Percentiles rank a stretch among this genome's conserved stretches.
phyloP scores from a whole-genome alignment of 2,888 invertebrate species.

The Coleophora deauratella region DNA sequence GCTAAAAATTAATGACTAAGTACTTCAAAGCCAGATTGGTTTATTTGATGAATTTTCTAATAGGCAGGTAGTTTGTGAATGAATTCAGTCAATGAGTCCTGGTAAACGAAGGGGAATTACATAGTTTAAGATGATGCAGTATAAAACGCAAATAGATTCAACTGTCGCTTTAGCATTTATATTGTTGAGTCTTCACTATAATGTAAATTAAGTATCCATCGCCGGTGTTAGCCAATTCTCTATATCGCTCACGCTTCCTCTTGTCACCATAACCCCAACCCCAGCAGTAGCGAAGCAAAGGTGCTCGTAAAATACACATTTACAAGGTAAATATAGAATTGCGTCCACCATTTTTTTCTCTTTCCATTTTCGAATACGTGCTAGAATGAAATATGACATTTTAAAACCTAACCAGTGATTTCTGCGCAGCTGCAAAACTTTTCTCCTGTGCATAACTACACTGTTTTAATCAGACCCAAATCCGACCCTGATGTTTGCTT shows the following conservation, averaged over 20 bases:
- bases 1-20: no score
- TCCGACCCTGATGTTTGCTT: background rate
- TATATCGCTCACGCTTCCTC: constrained; percentile 23
- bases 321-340: constrained; percentile 67
- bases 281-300: constrained; percentile 39
- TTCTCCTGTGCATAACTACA: background rate
- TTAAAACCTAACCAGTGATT: constrained; percentile 20
- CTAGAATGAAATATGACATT: constrained; percentile 44
- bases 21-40: no score
- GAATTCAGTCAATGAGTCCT: no score
- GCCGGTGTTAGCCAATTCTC: no score
- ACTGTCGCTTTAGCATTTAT: no score
- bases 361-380: constrained; percentile 39
- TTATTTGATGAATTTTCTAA: no score
- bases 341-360: constrained; percentile 30
- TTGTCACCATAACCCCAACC: constrained; percentile 12
- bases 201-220: no score
- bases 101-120: no score
- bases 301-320: constrained; percentile 58
- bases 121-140: no score
- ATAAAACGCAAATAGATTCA: no score
- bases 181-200: no score
- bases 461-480: constrained; percentile 1
- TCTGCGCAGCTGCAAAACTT: background rate
- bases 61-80: no score